phyloP scores from a whole-genome alignment of 2,113 vertebrate genomes.

The Genyomyrus donnyi region DNA sequence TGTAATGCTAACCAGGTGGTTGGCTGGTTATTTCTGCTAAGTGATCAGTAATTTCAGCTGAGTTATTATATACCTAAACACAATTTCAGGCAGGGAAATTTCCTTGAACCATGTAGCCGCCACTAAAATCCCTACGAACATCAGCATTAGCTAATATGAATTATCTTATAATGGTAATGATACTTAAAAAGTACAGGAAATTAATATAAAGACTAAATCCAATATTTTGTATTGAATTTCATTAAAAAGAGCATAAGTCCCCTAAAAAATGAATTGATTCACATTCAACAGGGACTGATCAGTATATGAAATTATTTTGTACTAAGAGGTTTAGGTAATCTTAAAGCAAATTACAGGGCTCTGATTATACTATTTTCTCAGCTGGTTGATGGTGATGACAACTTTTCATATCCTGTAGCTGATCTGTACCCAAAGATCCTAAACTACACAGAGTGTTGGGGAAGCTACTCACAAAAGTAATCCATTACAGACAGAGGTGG shows the following conservation, averaged over 20 bases:
- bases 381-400: neutral
- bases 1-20: neutral
- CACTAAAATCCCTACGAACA: too few species aligned
- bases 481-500: neutral
- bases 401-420: neutral
- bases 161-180: too few species aligned
- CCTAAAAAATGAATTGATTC: neutral
- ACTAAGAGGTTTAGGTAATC: neutral
- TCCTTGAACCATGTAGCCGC: too few species aligned
- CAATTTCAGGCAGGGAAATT: neutral
- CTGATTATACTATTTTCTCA: neutral
- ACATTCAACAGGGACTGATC: neutral
- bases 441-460: neutral
- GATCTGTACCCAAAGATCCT: neutral
- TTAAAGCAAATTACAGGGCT: neutral
- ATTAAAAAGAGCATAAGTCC: too few species aligned
- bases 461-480: neutral
- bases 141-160: too few species aligned
- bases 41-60: neutral
- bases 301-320: neutral
- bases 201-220: too few species aligned
- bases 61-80: neutral
- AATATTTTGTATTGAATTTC: too few species aligned
- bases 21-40: neutral
- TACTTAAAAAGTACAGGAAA: too few species aligned